A percentile compares a stretch with the other conserved stretches of the same genome.
Evolutionary conservation across 1,140 invertebrate genomes (phyloP).

Genomic region (Halesus radiatus): DNA sequence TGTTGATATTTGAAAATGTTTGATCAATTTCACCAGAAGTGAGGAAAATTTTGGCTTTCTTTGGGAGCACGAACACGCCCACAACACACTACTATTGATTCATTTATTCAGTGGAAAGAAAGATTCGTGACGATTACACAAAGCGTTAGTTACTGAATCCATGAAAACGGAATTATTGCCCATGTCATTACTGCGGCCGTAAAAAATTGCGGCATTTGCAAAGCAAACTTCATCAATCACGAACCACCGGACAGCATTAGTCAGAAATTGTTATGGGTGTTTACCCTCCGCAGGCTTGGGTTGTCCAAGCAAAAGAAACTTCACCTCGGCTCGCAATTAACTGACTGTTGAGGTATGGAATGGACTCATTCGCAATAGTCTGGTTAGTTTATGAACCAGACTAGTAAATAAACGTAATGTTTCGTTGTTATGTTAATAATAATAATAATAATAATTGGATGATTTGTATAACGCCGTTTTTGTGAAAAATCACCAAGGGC

Average conservation of each 20-base stretch:
- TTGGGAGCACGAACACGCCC: neutral
- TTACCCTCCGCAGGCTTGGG: neutral
- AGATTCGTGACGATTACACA: neutral
- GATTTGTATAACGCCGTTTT: too few species aligned
- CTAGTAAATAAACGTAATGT: too few species aligned
- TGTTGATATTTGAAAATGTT: neutral
- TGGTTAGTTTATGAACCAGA: too few species aligned
- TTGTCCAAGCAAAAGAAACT: neutral
- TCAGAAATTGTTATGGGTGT: constrained; percentile 10
- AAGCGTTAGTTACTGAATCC: neutral
- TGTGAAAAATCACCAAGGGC: too few species aligned
- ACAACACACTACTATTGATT: neutral
- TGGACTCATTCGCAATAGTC: too few species aligned
- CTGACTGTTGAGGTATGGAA: too few species aligned
- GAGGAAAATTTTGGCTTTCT: neutral
- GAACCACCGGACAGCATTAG: constrained; percentile 23
- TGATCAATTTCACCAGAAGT: neutral
- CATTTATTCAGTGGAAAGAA: neutral
- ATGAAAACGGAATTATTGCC: constrained; percentile 13
- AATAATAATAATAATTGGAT: too few species aligned
- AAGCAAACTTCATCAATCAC: constrained; percentile 17
- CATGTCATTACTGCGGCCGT: neutral
- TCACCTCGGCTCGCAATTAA: too few species aligned
- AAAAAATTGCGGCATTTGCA: neutral
- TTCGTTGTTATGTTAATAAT: too few species aligned